These are phyloP conservation scores for Dufourea novaeangliae DNA, from an alignment of 1,140 invertebrate genomes.

Conservation along the genomic window DNA sequence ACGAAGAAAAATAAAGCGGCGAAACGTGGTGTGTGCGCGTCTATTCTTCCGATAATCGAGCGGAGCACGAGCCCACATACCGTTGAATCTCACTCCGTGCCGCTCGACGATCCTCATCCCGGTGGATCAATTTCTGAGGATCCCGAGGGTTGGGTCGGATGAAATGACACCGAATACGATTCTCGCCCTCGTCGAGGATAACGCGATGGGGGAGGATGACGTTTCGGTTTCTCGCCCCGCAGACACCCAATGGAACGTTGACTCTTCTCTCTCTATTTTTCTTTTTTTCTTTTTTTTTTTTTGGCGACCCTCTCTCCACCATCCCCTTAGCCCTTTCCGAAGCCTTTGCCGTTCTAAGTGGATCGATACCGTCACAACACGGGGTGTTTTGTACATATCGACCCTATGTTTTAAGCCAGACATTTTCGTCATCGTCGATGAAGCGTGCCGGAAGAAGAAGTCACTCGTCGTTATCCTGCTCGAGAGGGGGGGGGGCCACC, in stretches of 20 bases:
- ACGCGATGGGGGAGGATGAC: conserved; percentile 60
- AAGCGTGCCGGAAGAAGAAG: conserved; percentile 25
- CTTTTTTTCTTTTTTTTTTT: conserved; percentile 51
- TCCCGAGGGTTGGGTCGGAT: conserved; percentile 12
- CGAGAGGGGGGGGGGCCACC: not conserved
- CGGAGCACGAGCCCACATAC: too few species aligned
- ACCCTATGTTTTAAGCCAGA: conserved; percentile 8
- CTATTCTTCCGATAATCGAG: not conserved
- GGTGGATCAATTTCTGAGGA: conserved; percentile 31
- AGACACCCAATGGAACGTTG: not conserved
- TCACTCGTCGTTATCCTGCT: conserved; percentile 36
- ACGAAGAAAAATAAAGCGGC: not conserved
- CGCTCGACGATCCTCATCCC: conserved; percentile 9
- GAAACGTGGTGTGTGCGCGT: not conserved
- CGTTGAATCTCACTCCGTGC: not conserved
- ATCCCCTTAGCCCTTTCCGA: conserved; percentile 35
- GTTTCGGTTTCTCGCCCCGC: conserved; percentile 41
- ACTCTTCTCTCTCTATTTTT: not conserved
- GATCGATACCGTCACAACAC: conserved; percentile 50
- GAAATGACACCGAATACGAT: conserved; percentile 50
- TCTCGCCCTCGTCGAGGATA: conserved; percentile 40
- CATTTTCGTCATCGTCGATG: conserved; percentile 24
- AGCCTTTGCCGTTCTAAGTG: conserved; percentile 46
- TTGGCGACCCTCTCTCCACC: conserved; percentile 54
- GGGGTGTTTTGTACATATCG: conserved; percentile 53